Evolutionary conservation across 1,140 invertebrate species (phyloP), one percentile per base, ranked within the genome.

Genomic region (Dendrolimus kikuchii): DNA sequence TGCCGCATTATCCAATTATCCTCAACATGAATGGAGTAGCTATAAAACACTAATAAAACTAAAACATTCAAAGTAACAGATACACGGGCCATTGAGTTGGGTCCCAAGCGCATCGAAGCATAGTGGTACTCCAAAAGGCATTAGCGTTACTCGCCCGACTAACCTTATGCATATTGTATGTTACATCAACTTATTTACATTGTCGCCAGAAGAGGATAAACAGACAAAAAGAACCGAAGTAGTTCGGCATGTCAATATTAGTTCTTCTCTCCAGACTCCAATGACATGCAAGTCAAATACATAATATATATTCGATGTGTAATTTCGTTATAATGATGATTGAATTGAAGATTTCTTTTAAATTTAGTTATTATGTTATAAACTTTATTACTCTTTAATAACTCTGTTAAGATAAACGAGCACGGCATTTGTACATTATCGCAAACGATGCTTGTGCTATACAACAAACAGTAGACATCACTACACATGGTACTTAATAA

Each of bases 111-210:
- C 62, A 65, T 56, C 59, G 47, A 46, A 40, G 49, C 51, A 53
- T 53, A 74, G 66, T 61, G 69, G 60, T 67, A 62, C 66, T 71
- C 55, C 56, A 64, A 68, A 74, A 70, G 55, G 59, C 66, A 71
- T 72, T 74, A 70, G 63, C 63, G 60, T 67, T 65, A 62, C 61
- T 51, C 54, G 58, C 55, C 45, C 54, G 60, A 64, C 65, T 60
- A 60, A 64, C 57, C 65, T 60, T 57, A 51, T 59, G 59, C 59
- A 63, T 60, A 60, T 59, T 60, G 51, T 53, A 52, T 46, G 41
- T 23, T 46, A 46, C 39, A 55, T 36, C 48, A 38, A 48, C 10
- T 54, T 62, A 55, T 62, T 62, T 62, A 58, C 46, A 43, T 49
- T 55, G 10, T 47, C 8, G 51, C 37, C 46, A 49, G 49, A 64